Conservation (phyloP, 2,797 vertebrate genomes). For the Oryzias sinensis region DNA sequence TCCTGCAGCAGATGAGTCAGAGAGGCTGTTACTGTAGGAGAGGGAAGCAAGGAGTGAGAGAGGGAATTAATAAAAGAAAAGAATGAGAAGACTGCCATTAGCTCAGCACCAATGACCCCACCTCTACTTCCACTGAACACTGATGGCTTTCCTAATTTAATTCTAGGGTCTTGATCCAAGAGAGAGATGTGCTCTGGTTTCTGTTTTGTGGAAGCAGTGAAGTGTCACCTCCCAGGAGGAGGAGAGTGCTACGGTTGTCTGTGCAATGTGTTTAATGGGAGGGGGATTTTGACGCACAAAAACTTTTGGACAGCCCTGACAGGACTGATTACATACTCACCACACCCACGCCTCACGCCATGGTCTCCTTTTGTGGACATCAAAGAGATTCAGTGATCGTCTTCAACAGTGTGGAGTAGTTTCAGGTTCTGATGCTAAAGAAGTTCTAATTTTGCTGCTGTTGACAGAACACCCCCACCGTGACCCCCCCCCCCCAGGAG, state of each 20-base stretch:
- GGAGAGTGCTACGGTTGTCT: no score
- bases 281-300: no score
- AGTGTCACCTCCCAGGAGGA: no score
- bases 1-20: constrained; percentile 75
- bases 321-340: no score
- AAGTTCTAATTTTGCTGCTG: constrained; percentile 70
- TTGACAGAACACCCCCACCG: constrained; percentile 57
- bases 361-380: no score
- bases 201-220: constrained; percentile 21
- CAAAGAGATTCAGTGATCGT: no score
- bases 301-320: no score
- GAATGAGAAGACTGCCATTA: constrained; percentile 56
- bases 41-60: constrained; percentile 42
- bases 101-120: constrained; percentile 20
- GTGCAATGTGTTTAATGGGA: no score
- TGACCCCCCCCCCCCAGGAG: constrained; percentile 22
- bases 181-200: constrained; percentile 54
- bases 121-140: constrained; percentile 18
- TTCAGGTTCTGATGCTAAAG: constrained; percentile 26
- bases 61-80: constrained; percentile 66
- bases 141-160: constrained; percentile 70
- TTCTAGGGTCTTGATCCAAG: constrained; percentile 71
- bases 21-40: constrained; percentile 64
- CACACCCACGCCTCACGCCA: no score
- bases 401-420: constrained; percentile 3